phyloP scores from a whole-genome alignment of 2,113 vertebrate species.

The Tauraco erythrolophus region DNA sequence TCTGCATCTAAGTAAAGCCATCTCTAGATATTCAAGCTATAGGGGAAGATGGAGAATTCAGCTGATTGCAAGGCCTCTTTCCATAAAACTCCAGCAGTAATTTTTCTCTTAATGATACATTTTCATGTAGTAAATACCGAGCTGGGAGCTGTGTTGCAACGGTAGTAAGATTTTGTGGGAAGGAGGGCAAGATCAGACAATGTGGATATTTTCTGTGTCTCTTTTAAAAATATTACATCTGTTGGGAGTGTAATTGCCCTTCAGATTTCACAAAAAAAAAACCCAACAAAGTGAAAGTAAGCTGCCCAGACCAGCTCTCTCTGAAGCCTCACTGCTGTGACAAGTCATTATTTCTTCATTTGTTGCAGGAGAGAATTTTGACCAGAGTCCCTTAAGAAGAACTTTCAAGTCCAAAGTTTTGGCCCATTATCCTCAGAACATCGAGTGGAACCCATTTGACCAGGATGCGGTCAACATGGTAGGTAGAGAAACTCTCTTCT shows the following conservation, averaged over 20 bases:
- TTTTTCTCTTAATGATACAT: not conserved
- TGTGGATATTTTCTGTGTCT: not conserved
- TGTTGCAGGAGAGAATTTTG: constrained; percentile 91
- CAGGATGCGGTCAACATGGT: constrained; percentile 98
- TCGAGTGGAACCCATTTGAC: constrained; percentile 94
- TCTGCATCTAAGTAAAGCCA: not conserved
- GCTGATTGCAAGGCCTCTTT: not conserved
- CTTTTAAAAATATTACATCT: not conserved
- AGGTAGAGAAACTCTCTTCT: constrained; percentile 54
- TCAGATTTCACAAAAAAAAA: not conserved
- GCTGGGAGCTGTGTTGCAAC: not conserved
- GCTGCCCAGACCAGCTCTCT: not conserved
- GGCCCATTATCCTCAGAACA: constrained; percentile 94
- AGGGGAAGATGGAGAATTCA: not conserved
- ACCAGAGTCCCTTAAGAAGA: constrained; percentile 94
- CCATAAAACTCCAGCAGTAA: not conserved
- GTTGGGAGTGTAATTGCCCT: not conserved
- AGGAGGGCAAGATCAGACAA: not conserved
- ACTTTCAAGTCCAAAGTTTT: constrained; percentile 97
- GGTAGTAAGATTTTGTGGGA: not conserved
- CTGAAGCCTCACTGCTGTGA: not conserved
- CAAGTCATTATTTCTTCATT: constrained; percentile 6
- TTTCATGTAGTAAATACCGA: not conserved
- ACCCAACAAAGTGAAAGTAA: not conserved
- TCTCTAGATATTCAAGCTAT: not conserved